Evolutionary conservation across 1,140 invertebrate species (phyloP), one percentile per base, ranked within the genome.

Genomic region (Formica selysi): DNA sequence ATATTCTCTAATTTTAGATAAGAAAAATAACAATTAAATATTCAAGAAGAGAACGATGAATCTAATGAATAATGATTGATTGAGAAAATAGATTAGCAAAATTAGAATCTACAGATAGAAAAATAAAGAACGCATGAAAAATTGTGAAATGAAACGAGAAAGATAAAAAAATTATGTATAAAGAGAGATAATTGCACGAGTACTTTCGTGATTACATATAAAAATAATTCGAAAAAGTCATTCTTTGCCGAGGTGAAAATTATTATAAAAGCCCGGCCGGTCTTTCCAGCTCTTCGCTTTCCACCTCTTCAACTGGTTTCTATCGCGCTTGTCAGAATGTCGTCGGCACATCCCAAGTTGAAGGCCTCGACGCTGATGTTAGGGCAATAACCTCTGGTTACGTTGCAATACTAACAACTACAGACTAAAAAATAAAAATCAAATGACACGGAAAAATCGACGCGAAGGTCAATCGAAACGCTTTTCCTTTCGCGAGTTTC

Each of bases 301-400:
- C 29, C 29, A 64, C 32, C 61, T 70, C 32, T 26, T 70, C 79
- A 41, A 83, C 79, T 83, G 68, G 68, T 83, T 83, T 83, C 68
- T 19, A 41, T 41, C 44, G 32, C 22, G 36, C 68, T 83, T 83
- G 79, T 74, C 71, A 59, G 51, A 57, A 38, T 59, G 51, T 83
- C 79, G 54, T 32, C 29, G 38, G 54, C 79, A 62, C 79, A 62
- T 83, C 79, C 71, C 78, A 59, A 61, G 67, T 73, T 71, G 79
- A 81, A 73, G 67, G 54, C 11, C 68, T n/a, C 79, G 74, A 41
- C 67, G 79, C 16, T 73, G 51, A 73, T 13, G 79, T 29, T 36
- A 38, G 38, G 26, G 68, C 79, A 83, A 74, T 36, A 83, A 83
- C 79, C 79, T 61, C 44, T 19, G 16, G 54, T 7, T 22, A 36